Base-by-base conservation (phyloP, 2,888 invertebrate genomes). In the Corythucha ciliata region DNA sequence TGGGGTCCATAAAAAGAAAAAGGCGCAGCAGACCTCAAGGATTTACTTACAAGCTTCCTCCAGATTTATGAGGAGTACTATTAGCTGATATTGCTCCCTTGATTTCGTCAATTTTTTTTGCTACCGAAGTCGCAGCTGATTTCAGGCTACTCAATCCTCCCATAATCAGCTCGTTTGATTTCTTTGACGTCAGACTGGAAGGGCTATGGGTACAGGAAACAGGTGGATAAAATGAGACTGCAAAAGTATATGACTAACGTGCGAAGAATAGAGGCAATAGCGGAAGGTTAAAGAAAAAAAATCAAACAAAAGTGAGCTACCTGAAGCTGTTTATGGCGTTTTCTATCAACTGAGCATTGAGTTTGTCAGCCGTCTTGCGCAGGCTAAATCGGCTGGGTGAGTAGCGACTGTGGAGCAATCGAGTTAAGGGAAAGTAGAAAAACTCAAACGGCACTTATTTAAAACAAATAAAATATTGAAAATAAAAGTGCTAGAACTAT, bases 31-130 rank as follows among this genome's bases (percentile, higher is more conserved):
- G 8, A 29, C 29, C 12, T 14, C 25, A n/a, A 45, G 4, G 37
- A 32, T 40, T 32, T 24, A 62, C 62, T 57, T 54, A 62, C 62
- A 57, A 48, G 46, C 60, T 58, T 3, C 57, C n/a, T n/a, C n/a
- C 59, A 26, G 78, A 74, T 68, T 87, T 88, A 3, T 86, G 83
- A 0, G 89, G 89, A 8, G 88, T 88, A n/a, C 84, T 82, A 59
- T 83, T 88, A 0, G 84, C 85, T 2, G 88, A 87, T 61, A 90
- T 87, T 21, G 85, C 87, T 67, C 89, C 90, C 66, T 90, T 90
- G 67, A 91, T 83, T 68, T 90, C 91, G 65, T 89, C 91, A 62
- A 90, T 80, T 64, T 90, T 90, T 65, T 88, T 89, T 20, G 80
- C 88, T 66, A 91, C 79, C 33, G 83, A 82, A 2, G 80, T 88